A percentile compares a stretch with the other conserved stretches of the same genome.
phyloP scores from a whole-genome alignment of 2,797 vertebrate species.

The Typhlichthys subterraneus region DNA sequence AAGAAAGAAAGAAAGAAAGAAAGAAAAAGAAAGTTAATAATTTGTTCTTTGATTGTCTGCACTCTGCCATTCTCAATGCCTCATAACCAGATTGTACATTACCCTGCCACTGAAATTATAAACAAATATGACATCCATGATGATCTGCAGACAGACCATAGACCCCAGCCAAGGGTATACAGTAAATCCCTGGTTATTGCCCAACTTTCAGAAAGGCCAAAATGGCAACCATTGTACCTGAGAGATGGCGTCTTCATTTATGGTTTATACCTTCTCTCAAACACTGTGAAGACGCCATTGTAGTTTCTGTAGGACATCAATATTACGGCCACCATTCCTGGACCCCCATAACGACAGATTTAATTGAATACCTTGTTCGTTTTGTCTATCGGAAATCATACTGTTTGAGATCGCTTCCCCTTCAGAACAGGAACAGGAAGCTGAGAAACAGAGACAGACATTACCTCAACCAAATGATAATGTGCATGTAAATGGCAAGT shows the following conservation, averaged over 20 bases:
- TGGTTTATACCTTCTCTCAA: too few relatives aligned
- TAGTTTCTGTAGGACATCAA: too few relatives aligned
- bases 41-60: constrained; percentile 8
- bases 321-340: too few relatives aligned
- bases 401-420: constrained; percentile 81
- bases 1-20: neutral
- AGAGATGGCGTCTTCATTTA: too few relatives aligned
- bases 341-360: constrained; percentile 6
- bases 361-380: constrained; percentile 54
- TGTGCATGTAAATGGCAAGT: neutral
- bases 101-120: constrained; percentile 57
- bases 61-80: constrained; percentile 24
- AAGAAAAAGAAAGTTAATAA: too few relatives aligned
- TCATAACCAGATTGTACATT: constrained; percentile 48
- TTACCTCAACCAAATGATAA: constrained; percentile 34
- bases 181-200: constrained; percentile 56
- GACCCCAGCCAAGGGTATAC: constrained; percentile 31
- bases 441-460: constrained; percentile 33
- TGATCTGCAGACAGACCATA: constrained; percentile 50
- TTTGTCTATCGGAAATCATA: constrained; percentile 74
- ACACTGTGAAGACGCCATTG: too few relatives aligned
- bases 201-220: constrained; percentile 10
- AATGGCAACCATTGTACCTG: constrained; percentile 11
- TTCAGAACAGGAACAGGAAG: constrained; percentile 62
- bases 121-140: constrained; percentile 67